These are phyloP conservation scores for Amniataba percoides DNA, from an alignment of 2,797 vertebrate species.

Conservation along the genomic window DNA sequence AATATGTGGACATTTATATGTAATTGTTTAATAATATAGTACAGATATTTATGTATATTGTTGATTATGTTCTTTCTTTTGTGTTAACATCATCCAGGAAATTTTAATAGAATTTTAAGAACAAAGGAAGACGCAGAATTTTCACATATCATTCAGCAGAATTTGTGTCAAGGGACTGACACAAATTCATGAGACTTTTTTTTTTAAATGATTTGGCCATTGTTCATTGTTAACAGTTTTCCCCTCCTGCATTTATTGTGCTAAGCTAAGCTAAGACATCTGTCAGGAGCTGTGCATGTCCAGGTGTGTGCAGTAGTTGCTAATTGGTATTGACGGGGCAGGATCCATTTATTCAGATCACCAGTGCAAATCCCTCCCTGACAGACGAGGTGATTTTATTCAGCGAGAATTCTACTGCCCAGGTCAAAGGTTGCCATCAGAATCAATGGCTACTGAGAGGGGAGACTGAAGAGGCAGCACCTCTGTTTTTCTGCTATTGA, in stretches of 20 bases:
- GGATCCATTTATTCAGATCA: conserved; percentile 63
- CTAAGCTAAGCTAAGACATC: conserved; percentile 8
- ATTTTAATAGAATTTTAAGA: too few species aligned
- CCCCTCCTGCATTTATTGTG: conserved; percentile 3
- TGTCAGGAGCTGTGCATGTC: conserved; percentile 24
- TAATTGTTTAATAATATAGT: too few species aligned
- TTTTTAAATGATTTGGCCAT: too few species aligned
- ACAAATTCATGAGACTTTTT: too few species aligned
- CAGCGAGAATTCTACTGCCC: conserved; percentile 28
- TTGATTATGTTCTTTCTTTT: too few species aligned
- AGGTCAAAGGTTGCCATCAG: conserved; percentile 67
- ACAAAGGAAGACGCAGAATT: too few species aligned
- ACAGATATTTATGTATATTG: too few species aligned
- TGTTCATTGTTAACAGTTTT: background rate
- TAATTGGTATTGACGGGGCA: conserved; percentile 73
- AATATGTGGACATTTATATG: background rate
- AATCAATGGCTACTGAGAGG: conserved; percentile 66
- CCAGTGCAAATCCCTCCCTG: conserved; percentile 67
- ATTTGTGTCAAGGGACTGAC: too few species aligned
- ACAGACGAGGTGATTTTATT: conserved; percentile 64
- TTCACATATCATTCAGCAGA: too few species aligned
- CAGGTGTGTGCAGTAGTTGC: conserved; percentile 56
- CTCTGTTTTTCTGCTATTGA: conserved; percentile 43
- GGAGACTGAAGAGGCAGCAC: conserved; percentile 29
- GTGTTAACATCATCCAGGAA: too few species aligned